Evolutionary conservation across 2,888 invertebrate genomes (phyloP).

Genomic region (Pristionchus entomophagus): DNA sequence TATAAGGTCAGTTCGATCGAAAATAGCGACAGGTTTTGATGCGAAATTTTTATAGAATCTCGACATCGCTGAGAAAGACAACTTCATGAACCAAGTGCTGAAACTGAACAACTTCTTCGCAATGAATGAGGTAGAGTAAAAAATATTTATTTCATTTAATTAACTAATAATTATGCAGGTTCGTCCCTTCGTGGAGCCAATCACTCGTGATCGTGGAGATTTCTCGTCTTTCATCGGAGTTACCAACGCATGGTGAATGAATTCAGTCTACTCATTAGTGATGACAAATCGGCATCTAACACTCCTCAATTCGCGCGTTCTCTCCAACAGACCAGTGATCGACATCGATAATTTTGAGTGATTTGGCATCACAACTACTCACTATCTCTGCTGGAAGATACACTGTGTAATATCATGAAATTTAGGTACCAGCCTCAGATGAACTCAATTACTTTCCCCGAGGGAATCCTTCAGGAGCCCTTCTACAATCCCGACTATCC

Average conservation of each 20-base stretch:
- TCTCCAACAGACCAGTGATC: background rate
- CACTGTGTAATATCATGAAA: too few species aligned
- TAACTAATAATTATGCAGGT: background rate
- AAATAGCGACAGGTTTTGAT: background rate
- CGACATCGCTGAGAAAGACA: background rate
- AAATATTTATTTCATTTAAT: too few species aligned
- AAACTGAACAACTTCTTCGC: background rate
- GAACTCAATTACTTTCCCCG: conserved; percentile 73
- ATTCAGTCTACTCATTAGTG: too few species aligned
- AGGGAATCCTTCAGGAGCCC: conserved; percentile 69
- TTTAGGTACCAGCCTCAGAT: conserved; percentile 58
- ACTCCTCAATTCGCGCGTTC: too few species aligned
- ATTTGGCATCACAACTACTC: too few species aligned
- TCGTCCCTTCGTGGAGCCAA: background rate
- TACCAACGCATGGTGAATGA: conserved; percentile 40
- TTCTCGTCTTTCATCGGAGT: background rate
- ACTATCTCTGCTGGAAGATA: too few species aligned
- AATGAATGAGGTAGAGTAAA: background rate
- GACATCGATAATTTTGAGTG: background rate
- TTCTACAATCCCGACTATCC: conserved; percentile 71
- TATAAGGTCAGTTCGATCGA: conserved; percentile 49
- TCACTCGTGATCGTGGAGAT: background rate
- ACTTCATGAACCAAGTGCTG: background rate
- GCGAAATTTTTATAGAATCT: background rate
- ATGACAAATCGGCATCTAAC: too few species aligned